Evolutionary conservation across 2,113 vertebrate genomes (phyloP).

Genomic region (Athene noctua): DNA sequence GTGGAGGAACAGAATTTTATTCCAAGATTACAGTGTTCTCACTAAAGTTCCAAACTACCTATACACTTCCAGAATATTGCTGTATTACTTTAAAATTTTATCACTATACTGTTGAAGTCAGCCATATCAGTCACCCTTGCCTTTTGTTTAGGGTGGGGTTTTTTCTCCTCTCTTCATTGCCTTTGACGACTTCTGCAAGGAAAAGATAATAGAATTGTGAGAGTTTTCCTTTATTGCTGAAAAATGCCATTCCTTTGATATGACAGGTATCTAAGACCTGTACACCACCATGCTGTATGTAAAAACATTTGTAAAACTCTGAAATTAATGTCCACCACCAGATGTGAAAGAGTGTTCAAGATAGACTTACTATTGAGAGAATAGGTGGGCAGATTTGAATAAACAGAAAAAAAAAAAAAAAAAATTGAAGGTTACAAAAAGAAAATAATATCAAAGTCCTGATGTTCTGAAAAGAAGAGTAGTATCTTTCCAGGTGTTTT

Average conservation of each 20-base stretch:
- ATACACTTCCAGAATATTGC: neutral
- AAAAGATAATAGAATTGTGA: neutral
- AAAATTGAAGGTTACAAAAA: neutral
- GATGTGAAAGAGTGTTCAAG: neutral
- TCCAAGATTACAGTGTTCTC: neutral
- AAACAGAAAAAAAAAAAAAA: neutral
- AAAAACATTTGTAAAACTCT: neutral
- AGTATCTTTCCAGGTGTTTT: neutral
- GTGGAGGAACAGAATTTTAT: constrained; percentile 5
- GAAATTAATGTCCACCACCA: neutral
- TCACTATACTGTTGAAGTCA: neutral
- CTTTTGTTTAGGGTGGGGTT: neutral
- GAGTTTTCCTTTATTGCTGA: constrained; percentile 1
- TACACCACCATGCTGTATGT: neutral
- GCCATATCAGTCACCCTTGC: neutral
- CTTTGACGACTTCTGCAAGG: neutral
- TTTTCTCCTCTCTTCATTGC: neutral
- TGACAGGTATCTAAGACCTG: neutral
- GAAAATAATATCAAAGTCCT: neutral
- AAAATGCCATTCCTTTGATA: constrained; percentile 2
- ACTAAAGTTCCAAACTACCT: neutral
- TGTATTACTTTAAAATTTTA: constrained; percentile 2
- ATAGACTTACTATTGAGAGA: neutral
- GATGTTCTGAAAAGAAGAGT: neutral
- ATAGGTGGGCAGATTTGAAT: neutral